Base-by-base conservation (phyloP, 2,113 vertebrate species). In the Pogona vitticeps region DNA sequence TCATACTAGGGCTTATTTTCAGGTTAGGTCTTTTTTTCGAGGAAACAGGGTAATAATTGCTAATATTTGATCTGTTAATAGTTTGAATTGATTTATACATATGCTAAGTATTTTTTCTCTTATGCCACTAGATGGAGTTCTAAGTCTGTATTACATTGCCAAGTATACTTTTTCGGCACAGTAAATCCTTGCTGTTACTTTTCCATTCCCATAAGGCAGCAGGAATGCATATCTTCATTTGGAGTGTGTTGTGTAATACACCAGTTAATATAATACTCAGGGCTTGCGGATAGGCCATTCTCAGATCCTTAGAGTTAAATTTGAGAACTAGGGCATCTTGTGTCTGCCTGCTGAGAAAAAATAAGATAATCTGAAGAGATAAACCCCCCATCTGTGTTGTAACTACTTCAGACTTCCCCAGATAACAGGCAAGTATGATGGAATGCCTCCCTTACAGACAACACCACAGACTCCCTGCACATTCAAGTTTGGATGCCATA, bases 61-160 rank as follows among this genome's bases (percentile, higher is more conserved):
- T 52, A 6, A 52, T 52, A 52, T 52, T 5, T 52, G 46, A 6
- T 52, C 46, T 10, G 10, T 52, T 52, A 5, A 6, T 6, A 10
- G 5, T 52, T 52, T 52, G 46, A 10, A 52, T 52, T 52, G 46
- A 52, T 52, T 52, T 52, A 52, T 52, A 5, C 46, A 52, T 5
- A 52, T 52, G 46, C 46, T 52, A 68, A 68, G 31, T 68, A 68
- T 68, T 26, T 76, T 67, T 12, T 33, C 6, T 73, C 0, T 70
- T 81, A 42, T 63, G 15, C 78, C 85, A 87, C 79, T 80, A 87
- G 85, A 76, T 75, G 85, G 85, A 65, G 70, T 67, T 13, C 71
- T 65, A 76, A 82, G 71, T 56, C 85, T 71, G 2, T 67, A 52
- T 26, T 76, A 17, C 42, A 67, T 10, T 31, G 6, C 21, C 56